Evolutionary conservation across 2,113 vertebrate genomes (phyloP), one percentile per base, ranked within the genome.

Genomic region (Columbina picui): DNA sequence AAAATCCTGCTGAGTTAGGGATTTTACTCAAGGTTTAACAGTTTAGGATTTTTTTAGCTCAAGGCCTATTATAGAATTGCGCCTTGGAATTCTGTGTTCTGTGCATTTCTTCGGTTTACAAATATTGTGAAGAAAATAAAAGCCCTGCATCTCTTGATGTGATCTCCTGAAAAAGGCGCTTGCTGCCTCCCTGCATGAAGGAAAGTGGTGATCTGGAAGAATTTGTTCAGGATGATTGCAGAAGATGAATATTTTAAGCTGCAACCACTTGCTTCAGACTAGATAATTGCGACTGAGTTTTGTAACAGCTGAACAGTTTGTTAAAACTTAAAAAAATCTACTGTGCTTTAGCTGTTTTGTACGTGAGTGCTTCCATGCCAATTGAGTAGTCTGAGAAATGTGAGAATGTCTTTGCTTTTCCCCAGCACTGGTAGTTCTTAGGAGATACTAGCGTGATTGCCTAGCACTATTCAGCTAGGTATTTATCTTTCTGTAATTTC

Each of bases 241-340:
- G 75, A 60, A 92, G 64, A 83, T 95, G 38, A 92, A 91, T 93
- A 84, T 91, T 81, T 94, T 67, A 89, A 93, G 26, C 10, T 81
- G 43, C 52, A 77, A 56, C 32, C 52, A 7, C 68, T 81, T 89
- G 71, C 83, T 84, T 94, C 64, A 63, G 83, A 87, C 84, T 87
- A 76, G 61, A 20, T 93, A 84, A 91, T 82, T 68, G 77, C 70
- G 74, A 15, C 49, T 26, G 81, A 64, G 53, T 71, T 96, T 90
- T 64, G 9, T 56, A 73, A 80, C 75, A 92, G 70, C 65, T 92
- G 65, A 87, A 29, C 49, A 73, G 32, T 34, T 93, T 64, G 38
- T 56, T 91, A 71, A 81, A 93, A 69, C 29, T 67, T 78, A 1
- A 84, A 60, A 39, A 43, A 29, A 53, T 38, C 38, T 73, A 41